Percentiles rank a stretch among this genome's conserved stretches.
Conservation (phyloP, 2,113 vertebrate species). For the Sander vitreus region DNA sequence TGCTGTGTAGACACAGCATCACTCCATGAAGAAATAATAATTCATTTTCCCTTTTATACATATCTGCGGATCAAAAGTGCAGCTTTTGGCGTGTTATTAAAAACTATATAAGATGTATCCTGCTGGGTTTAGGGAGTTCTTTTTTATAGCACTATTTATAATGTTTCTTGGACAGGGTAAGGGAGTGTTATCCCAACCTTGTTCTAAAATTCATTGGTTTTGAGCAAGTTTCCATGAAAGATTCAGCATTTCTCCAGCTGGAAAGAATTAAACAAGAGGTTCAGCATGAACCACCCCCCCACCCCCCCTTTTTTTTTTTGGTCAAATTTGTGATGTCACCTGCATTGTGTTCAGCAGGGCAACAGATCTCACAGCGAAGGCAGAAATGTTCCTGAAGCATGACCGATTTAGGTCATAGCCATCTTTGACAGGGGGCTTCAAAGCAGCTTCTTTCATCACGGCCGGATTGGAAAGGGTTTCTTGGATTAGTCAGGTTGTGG, state of each 20-base stretch:
- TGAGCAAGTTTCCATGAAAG: constrained; percentile 64
- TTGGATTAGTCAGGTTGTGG: constrained; percentile 51
- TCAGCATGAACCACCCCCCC: background rate
- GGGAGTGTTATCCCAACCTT: constrained; percentile 58
- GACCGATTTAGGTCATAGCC: constrained; percentile 60
- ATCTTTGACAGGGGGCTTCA: constrained; percentile 62
- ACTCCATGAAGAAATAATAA: constrained; percentile 73
- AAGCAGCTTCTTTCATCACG: constrained; percentile 66
- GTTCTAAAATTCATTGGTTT: constrained; percentile 73
- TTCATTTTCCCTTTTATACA: constrained; percentile 60
- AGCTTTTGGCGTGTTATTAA: constrained; percentile 69
- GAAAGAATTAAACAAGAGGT: constrained; percentile 52
- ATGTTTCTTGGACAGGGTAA: constrained; percentile 32
- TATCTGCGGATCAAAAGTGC: constrained; percentile 59
- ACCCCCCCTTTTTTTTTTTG: background rate
- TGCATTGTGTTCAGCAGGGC: constrained; percentile 49
- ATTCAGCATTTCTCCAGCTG: constrained; percentile 70
- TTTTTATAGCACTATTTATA: constrained; percentile 41
- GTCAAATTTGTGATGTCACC: constrained; percentile 51
- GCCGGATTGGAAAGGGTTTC: constrained; percentile 25
- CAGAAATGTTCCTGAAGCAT: constrained; percentile 43
- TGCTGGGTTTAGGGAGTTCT: constrained; percentile 36
- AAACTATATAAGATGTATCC: constrained; percentile 45
- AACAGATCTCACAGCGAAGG: constrained; percentile 5
- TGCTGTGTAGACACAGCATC: constrained; percentile 51